Conservation (phyloP, 2,797 vertebrate genomes). For the Pseudopleuronectes americanus region DNA sequence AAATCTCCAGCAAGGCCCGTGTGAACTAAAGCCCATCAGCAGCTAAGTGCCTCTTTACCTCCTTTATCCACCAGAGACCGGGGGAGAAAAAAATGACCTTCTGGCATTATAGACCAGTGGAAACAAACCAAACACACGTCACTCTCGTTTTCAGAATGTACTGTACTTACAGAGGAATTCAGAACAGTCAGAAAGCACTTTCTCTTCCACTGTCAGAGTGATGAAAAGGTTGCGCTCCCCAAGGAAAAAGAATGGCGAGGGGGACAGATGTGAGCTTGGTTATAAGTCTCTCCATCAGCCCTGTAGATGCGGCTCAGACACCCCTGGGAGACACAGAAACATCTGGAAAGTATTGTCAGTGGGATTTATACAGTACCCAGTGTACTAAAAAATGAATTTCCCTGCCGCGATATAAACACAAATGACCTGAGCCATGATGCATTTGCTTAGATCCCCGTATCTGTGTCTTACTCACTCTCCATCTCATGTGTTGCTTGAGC, state of each 20-base stretch:
- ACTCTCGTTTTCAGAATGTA: constrained; percentile 58
- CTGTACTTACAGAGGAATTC: constrained; percentile 61
- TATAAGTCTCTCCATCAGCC: constrained; percentile 73
- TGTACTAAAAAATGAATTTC: constrained; percentile 84
- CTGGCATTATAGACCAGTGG: constrained; percentile 63
- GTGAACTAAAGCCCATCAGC: constrained; percentile 64
- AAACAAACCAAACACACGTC: constrained; percentile 67
- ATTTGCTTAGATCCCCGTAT: constrained; percentile 61
- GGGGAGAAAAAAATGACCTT: constrained; percentile 61
- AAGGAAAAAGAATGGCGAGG: constrained; percentile 45
- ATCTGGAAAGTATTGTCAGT: constrained; percentile 83
- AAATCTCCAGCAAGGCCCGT: constrained; percentile 53
- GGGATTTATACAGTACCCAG: constrained; percentile 76
- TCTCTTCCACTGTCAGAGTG: constrained; percentile 67
- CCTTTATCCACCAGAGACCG: constrained; percentile 68
- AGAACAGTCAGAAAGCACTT: constrained; percentile 63
- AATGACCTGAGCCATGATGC: constrained; percentile 71
- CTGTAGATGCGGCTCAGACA: constrained; percentile 68
- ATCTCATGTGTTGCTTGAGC: constrained; percentile 23
- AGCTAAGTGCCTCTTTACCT: constrained; percentile 83
- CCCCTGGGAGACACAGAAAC: constrained; percentile 76
- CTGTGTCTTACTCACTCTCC: constrained; percentile 36
- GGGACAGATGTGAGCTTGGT: constrained; percentile 82
- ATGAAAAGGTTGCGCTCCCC: constrained; percentile 78
- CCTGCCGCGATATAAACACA: constrained; percentile 76